Base-by-base conservation (phyloP, 2,888 invertebrate species). In the Trichacis sp. region DNA sequence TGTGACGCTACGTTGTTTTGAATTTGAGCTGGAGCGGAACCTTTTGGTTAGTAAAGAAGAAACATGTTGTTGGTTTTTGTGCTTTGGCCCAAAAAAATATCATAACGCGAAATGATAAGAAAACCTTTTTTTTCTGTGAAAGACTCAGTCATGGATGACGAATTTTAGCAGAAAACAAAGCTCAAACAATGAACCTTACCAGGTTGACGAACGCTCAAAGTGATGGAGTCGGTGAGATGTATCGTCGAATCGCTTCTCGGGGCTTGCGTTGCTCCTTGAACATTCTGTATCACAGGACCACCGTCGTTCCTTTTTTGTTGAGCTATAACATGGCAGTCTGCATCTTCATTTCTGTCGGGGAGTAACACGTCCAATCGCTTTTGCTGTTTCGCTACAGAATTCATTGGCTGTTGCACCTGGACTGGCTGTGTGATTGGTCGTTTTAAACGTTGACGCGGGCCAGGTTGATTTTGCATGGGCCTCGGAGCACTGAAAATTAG, bases 251-350 rank as follows among this genome's bases (percentile, higher is more conserved):
- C 85, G 40, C 85, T 86, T 47, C 82, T 73, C 55, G 40, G 75
- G 1, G 75, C 51, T 59, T 73, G 76, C 47, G 77, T 75, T 56
- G 81, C 72, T 50, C 92, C 91, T 84, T 92, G 91, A 29, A 93
- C 91, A 76, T 90, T 92, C 64, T 91, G 90, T 61, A 93, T 93
- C 77, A 92, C 87, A 0, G 92, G 93, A 59, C 92, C 78, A 0
- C 91, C 91, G 0, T 91, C 91, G 43, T 90, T 89, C 72, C 92
- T 89, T 65, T 91, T 91, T 77, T 92, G 92, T 85, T 92, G 89
- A 1, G 91, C 89, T 81, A 92, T 91, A 11, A 92, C 90, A 75
- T 92, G 91, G 76, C 92, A 92, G 74, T 92, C 92, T 38, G 91
- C 90, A 71, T 91, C 91, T 71, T 91, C 91, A 64, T 92, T 90